Percentiles rank a stretch among this genome's conserved stretches.
Evolutionary conservation across 2,888 invertebrate genomes (phyloP).

Genomic region (Unio pictorum): DNA sequence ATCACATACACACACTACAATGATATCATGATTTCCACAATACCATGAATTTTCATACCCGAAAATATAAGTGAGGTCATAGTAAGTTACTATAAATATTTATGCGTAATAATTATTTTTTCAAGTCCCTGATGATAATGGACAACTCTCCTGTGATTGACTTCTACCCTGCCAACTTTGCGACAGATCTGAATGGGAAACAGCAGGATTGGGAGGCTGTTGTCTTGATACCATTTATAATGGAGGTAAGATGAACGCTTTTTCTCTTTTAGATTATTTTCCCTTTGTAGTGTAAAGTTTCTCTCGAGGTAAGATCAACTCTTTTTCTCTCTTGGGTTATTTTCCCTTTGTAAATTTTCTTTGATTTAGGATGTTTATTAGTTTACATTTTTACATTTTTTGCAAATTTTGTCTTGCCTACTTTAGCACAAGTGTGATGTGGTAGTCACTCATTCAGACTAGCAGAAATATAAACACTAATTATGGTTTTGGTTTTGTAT

Average conservation of each 20-base stretch:
- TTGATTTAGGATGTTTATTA: background rate
- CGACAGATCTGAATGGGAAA: slow-evolving; percentile 97
- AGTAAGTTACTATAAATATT: no score
- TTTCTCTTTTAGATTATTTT: background rate
- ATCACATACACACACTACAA: no score
- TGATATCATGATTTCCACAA: no score
- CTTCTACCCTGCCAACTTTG: slow-evolving; percentile 97
- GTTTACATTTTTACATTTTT: no score
- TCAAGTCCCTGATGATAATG: slow-evolving; percentile 85
- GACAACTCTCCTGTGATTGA: slow-evolving; percentile 94
- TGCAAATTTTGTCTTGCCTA: no score
- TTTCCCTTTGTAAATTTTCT: no score
- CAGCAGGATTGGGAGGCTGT: slow-evolving; percentile 99
- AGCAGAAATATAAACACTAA: no score
- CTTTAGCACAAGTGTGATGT: no score
- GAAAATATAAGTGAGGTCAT: no score
- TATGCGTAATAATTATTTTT: slow-evolving; percentile 3
- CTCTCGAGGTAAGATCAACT: background rate
- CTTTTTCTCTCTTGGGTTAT: background rate
- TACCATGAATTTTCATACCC: no score
- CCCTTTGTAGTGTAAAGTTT: background rate
- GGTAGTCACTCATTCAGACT: no score
- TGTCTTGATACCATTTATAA: slow-evolving; percentile 96
- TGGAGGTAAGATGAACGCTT: slow-evolving; percentile 77
- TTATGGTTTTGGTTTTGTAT: no score